Evolutionary conservation across 1,140 invertebrate species (phyloP), one percentile per base, ranked within the genome.

Genomic region (Eurosta solidaginis): DNA sequence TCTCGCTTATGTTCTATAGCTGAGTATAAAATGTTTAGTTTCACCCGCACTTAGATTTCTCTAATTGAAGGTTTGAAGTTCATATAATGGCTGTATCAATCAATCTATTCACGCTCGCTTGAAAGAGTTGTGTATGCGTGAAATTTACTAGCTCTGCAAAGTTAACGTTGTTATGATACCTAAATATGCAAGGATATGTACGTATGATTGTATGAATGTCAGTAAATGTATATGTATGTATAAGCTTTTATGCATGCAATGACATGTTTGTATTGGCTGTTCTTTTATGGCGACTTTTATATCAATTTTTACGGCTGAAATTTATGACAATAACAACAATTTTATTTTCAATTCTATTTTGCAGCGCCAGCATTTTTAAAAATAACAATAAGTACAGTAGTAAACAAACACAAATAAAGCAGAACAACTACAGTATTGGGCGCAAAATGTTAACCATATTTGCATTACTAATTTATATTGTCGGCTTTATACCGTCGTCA

Each of bases 321-420:
- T 68, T 68, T 68, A 68, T 68, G 59, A 68, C 59, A 68, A 68
- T 68, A 68, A 68, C 59, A 68, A 68, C n/a, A 68, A 68, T 68
- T 40, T 36, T 22, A 68, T 68, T 68, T 68, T 68, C 59, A 68
- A 59, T 68, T 68, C 33, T 33, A 17, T 68, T 68, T 40, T 40
- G n/a, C 59, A 68, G 59, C 59, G 17, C 7, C 59, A 68, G 40
- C 59, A 68, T 68, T 27, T 27, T 20, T 2, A 40, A 68, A 40
- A 40, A 68, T n/a, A 22, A 40, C 9, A 20, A 20, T 25, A 22
- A 14, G 3, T n/a, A 40, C 17, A 27, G n/a, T 40, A 40, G 7
- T 29, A 9, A 9, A 20, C 9, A 40, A 29, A 1, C 9, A 7
- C 1, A n/a, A 29, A 5, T 9, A 22, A 9, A 17, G 59, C 12